Evolutionary conservation across 2,888 invertebrate genomes (phyloP).

Genomic region (Tanypteryx hageni): DNA sequence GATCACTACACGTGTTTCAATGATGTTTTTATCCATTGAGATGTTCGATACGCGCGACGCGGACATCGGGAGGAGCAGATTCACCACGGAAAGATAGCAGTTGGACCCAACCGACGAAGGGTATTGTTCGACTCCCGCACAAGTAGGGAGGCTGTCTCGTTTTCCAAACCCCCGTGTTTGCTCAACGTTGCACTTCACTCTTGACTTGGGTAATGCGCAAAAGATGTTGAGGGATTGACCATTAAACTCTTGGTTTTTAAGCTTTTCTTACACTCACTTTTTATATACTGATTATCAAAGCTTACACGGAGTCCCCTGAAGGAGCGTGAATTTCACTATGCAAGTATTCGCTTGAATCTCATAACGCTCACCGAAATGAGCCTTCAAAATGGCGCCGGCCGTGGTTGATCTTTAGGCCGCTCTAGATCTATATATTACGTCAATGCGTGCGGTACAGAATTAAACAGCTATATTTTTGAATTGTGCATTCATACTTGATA

Average conservation of each 20-base stretch:
- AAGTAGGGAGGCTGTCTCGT: constrained; percentile 73
- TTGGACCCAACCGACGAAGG: constrained; percentile 73
- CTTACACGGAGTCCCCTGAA: neutral
- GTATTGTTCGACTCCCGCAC: constrained; percentile 75
- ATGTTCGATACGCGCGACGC: constrained; percentile 71
- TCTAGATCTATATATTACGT: neutral
- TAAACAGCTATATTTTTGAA: neutral
- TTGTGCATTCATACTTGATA: neutral
- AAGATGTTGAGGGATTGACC: constrained; percentile 66
- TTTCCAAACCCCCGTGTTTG: constrained; percentile 77
- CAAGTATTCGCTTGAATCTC: constrained; percentile 55
- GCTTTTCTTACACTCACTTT: constrained; percentile 30
- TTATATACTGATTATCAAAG: neutral
- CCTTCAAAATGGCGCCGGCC: constrained; percentile 60
- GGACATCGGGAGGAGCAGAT: constrained; percentile 69
- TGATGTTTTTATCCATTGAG: constrained; percentile 73
- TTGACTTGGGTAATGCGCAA: constrained; percentile 76
- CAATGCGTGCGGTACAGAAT: neutral
- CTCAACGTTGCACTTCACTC: constrained; percentile 75
- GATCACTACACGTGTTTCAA: constrained; percentile 74
- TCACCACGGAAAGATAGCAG: constrained; percentile 72
- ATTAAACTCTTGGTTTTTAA: neutral
- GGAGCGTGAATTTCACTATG: constrained; percentile 38
- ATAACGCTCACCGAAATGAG: constrained; percentile 47
- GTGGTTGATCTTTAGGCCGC: constrained; percentile 30